Base-by-base conservation (phyloP, 2,888 invertebrate species). In the Drosophila anceps region DNA sequence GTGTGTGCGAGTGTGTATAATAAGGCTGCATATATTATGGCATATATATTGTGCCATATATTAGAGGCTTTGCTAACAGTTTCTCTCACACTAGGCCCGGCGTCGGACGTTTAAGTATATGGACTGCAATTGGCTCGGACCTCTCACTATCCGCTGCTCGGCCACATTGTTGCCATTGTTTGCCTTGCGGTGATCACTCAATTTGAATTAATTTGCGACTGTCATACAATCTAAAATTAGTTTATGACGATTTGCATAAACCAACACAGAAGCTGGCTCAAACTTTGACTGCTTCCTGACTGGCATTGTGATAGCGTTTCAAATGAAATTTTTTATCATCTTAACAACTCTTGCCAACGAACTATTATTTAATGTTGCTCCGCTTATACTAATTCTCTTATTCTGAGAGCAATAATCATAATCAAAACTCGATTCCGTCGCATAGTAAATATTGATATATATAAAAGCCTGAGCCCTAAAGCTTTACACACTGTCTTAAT, bases 151-250 rank as follows among this genome's bases (percentile, higher is more conserved):
- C 51, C 53, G 37, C 20, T 35, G 33, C 29, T 20, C 24, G 35
- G 13, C n/a, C 54, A 5, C 39, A 54, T 50, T 64, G 58, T 41
- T 73, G 68, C 65, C 43, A 48, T 73, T 83, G 82, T 89, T 81
- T 80, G 72, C 81, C 72, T 85, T 76, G 86, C 51, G 73, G 72
- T 78, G 89, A 86, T 86, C 87, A 86, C 73, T 89, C 84, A 89
- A 89, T 86, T 86, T 89, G 85, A 88, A 88, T 87, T 89, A 87
- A 86, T 86, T 89, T 89, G 87, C 73, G 82, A 76, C 79, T 88
- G 89, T 87, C 89, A 87, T 75, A 70, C 67, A 71, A 82, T 68
- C 87, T 72, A 73, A 87, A 82, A 86, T 86, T 86, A 82, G 89
- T 87, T 87, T 78, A 72, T 68, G 44, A 60, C 64, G 62, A 84